Evolutionary conservation across 1,140 invertebrate species (phyloP).

Genomic region (Cherax quadricarinatus): DNA sequence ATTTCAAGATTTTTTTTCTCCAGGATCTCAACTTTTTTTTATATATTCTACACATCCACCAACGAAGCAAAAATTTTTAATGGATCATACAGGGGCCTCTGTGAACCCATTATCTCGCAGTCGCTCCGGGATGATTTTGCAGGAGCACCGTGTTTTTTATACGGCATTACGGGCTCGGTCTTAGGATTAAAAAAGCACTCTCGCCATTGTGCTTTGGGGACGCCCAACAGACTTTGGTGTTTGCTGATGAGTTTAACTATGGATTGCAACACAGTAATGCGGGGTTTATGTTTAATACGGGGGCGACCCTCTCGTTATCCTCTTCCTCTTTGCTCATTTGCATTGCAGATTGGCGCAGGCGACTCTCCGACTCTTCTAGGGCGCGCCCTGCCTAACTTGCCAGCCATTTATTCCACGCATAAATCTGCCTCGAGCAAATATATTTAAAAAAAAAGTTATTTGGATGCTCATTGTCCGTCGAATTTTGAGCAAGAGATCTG

Average conservation of each 20-base stretch:
- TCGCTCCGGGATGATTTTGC: conserved; percentile 60
- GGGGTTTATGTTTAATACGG: conserved; percentile 70
- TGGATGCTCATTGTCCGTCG: background rate
- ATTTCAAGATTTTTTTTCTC: background rate
- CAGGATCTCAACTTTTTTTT: conserved; percentile 17
- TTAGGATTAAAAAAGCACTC: background rate
- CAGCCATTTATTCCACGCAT: conserved; percentile 30
- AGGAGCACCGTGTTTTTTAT: conserved; percentile 8
- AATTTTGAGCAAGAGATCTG: background rate
- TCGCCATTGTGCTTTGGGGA: conserved; percentile 52
- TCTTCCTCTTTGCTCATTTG: conserved; percentile 63
- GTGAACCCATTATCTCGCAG: conserved; percentile 56
- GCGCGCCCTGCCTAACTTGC: conserved; percentile 54
- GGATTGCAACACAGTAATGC: conserved; percentile 65
- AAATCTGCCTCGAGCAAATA: conserved; percentile 38
- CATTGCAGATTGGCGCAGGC: conserved; percentile 64
- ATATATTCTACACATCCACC: conserved; percentile 30
- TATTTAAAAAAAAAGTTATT: background rate
- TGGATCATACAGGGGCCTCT: conserved; percentile 52
- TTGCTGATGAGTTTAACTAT: conserved; percentile 65
- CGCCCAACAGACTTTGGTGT: conserved; percentile 51
- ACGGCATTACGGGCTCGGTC: background rate
- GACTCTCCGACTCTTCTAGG: conserved; percentile 54
- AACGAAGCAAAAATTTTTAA: conserved; percentile 64
- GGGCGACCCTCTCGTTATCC: conserved; percentile 67